Base-by-base conservation (phyloP, 2,888 invertebrate species). In the Caprella mutica region DNA sequence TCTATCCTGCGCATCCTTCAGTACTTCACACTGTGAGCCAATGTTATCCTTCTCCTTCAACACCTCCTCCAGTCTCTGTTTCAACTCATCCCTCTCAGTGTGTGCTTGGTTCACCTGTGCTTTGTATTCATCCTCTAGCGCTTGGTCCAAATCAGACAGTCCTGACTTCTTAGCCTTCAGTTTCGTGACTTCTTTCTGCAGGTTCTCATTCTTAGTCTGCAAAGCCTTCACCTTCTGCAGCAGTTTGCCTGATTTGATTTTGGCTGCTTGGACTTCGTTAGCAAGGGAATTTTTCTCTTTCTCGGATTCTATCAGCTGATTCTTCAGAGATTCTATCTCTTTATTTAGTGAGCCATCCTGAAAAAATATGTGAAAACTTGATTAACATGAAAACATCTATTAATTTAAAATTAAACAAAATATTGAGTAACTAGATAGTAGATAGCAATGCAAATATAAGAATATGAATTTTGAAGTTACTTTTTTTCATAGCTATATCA, bases 171-270 rank as follows among this genome's bases (percentile, higher is more conserved):
- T 60, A 1, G 56, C 44, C 30, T 74, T 56, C 29, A 67, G 35
- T 17, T 65, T 64, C n/a, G 57, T 59, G 2, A 65, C 59, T 29
- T 65, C 66, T 38, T 61, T 61, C 55, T 68, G 69, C n/a, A 72
- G 64, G 44, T 68, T 67, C 52, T 74, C 73, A 67, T 71, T 72
- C 63, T 71, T 73, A 55, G 72, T 73, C 72, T 90, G 91, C 55
- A 87, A 79, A 69, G 87, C 85, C 71, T 89, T 91, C 42, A 91
- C 73, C 72, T 89, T 91, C 68, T 85, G 84, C 67, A 91, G 75
- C 65, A 88, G 78, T 74, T 87, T 90, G 1, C 81, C 80, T 29
- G 83, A 80, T 70, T 87, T 87, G 0, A 81, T 72, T 71, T 85
- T 83, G 59, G 79, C 74, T 27, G 79, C 74, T 64, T 80, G 78